phyloP scores from a whole-genome alignment of 1,140 invertebrate species.

The Maniola jurtina region DNA sequence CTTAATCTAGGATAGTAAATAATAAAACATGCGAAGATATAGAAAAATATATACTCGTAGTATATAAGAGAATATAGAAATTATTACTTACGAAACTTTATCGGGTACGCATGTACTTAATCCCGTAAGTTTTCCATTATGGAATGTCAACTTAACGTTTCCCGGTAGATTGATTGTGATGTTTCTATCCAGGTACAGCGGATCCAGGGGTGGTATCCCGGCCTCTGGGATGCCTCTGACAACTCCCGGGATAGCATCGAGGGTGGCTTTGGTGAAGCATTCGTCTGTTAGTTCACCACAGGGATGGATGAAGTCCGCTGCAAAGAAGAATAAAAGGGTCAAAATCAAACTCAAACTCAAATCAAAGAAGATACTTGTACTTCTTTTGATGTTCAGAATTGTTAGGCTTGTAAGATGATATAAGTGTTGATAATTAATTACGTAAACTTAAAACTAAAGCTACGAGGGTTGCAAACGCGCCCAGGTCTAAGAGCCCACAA shows the following conservation, averaged over 20 bases:
- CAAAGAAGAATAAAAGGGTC: constrained; percentile 17
- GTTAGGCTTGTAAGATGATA: no score
- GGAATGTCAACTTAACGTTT: constrained; percentile 68
- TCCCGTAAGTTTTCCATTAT: constrained; percentile 61
- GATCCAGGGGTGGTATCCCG: constrained; percentile 59
- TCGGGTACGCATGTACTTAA: constrained; percentile 61
- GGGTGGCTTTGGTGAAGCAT: constrained; percentile 66
- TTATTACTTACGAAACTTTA: constrained; percentile 67
- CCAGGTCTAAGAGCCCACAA: no score
- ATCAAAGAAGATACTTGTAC: no score
- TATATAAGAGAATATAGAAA: background rate
- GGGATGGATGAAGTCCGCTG: constrained; percentile 70
- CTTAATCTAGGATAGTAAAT: no score
- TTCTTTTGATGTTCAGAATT: no score
- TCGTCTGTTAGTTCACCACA: constrained; percentile 62
- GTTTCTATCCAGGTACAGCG: constrained; percentile 58
- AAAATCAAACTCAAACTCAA: no score
- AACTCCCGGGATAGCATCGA: constrained; percentile 64
- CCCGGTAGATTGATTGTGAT: constrained; percentile 66
- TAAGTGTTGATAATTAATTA: no score
- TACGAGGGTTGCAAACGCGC: no score
- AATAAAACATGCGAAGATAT: no score
- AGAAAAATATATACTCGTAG: background rate
- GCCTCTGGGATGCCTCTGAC: constrained; percentile 67
- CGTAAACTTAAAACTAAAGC: no score